Conservation (phyloP, 2,113 vertebrate genomes). For the Peucedramus taeniatus region DNA sequence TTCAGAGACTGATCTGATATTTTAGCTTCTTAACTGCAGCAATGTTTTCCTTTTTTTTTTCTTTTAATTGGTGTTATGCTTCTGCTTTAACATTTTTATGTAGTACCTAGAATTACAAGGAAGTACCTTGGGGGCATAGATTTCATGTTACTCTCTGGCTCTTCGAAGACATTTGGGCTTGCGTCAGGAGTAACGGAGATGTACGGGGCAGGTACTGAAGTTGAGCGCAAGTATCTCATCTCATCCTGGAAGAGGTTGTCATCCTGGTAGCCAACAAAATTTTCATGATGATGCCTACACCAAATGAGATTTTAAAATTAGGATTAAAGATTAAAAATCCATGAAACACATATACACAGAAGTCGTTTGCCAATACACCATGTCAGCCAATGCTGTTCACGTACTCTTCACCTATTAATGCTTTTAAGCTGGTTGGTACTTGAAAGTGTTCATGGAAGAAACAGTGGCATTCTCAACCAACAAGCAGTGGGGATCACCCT, state of each 20-base stretch:
- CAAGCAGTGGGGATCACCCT: background rate
- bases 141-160: constrained; percentile 98
- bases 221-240: constrained; percentile 96
- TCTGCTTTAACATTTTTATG: background rate
- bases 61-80: background rate
- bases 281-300: constrained; percentile 95
- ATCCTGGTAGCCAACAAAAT: constrained; percentile 92
- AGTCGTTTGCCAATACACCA: background rate
- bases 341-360: background rate
- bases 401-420: background rate
- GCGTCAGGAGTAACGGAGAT: constrained; percentile 98
- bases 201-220: constrained; percentile 94
- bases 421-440: background rate
- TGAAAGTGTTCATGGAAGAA: background rate
- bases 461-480: background rate
- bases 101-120: background rate
- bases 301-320: constrained; percentile 29
- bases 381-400: fast-evolving
- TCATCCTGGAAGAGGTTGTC: constrained; percentile 98
- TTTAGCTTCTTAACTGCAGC: background rate
- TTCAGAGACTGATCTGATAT: background rate
- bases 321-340: background rate
- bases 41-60: background rate
- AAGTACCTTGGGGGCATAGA: constrained; percentile 97
- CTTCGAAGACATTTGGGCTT: constrained; percentile 96